Base-by-base conservation (phyloP, 2,888 invertebrate species). In the Cepaea hortensis region DNA sequence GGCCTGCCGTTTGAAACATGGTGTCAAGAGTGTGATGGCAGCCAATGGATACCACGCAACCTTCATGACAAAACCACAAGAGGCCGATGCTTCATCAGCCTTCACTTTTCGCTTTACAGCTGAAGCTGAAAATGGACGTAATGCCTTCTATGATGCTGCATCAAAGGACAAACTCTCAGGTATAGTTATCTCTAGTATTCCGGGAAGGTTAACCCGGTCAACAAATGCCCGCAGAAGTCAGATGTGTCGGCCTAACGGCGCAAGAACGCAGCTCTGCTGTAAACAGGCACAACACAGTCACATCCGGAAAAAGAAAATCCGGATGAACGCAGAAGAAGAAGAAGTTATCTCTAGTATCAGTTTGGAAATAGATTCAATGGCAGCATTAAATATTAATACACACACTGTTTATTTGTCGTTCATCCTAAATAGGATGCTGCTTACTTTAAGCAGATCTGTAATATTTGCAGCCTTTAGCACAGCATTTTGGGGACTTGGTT, bases 131-230 rank as follows among this genome's bases (percentile, higher is more conserved):
- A 79, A 72, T n/a, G 84, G 87, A 3, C 65, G 73, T 13, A 87
- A 84, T 83, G 75, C 81, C 46, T 84, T 87, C 48, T 35, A 61
- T 79, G 84, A 84, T 73, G 70, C 20, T 15, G 7, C 72, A n/a
- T 73, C 72, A 20, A 11, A 84, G 15, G 84, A 87, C 84, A 83
- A 85, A 68, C n/a, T 85, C 46, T 85, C 85, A 55, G 79, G 79
- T 83, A 73, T 73, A 55, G 11, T n/a, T 61, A 50, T 50, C 23
- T 11, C 73, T 9, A 55, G 4, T 70, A n/a, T n/a, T n/a, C n/a
- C n/a, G n/a, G n/a, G n/a, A n/a, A n/a, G n/a, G n/a, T n/a, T n/a
- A n/a, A n/a, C n/a, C n/a, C n/a, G n/a, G n/a, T n/a, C n/a, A n/a
- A n/a, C n/a, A n/a, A n/a, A n/a, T n/a, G n/a, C n/a, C n/a, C n/a